Evolutionary conservation across 2,888 invertebrate genomes (phyloP).

Genomic region (Drosophila siamana): DNA sequence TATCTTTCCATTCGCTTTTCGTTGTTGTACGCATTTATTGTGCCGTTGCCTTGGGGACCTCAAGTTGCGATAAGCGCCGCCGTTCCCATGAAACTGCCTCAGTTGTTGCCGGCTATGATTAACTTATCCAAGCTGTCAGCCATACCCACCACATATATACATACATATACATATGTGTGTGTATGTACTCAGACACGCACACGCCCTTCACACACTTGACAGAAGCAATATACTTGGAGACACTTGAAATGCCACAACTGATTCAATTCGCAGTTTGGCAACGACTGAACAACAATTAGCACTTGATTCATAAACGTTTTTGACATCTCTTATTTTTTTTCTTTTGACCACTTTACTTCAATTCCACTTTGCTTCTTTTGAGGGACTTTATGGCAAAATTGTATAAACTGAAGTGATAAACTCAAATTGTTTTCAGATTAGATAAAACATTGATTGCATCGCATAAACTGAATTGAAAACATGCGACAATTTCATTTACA

Average conservation of each 20-base stretch:
- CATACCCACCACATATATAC: background rate
- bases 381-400: constrained; percentile 3
- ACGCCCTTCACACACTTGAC: constrained; percentile 7
- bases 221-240: constrained; percentile 3
- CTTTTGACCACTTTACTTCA: constrained; percentile 18
- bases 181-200: background rate
- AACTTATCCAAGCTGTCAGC: constrained; percentile 19
- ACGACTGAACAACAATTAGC: constrained; percentile 40
- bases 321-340: constrained; percentile 9
- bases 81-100: constrained; percentile 10
- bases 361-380: constrained; percentile 7
- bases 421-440: constrained; percentile 9
- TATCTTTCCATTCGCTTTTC: constrained; percentile 30
- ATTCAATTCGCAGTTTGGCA: constrained; percentile 20
- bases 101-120: constrained; percentile 32
- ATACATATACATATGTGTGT: no score
- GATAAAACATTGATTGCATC: constrained; percentile 20
- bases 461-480: background rate
- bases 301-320: constrained; percentile 25
- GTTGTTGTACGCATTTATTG: constrained; percentile 10
- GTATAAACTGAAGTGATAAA: constrained; percentile 27
- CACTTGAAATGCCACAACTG: constrained; percentile 25
- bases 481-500: background rate
- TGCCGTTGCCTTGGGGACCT: constrained; percentile 26
- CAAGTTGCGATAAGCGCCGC: constrained; percentile 41